Evolutionary conservation across 2,797 vertebrate genomes (phyloP).

Genomic region (Acestrorhynchus altus): DNA sequence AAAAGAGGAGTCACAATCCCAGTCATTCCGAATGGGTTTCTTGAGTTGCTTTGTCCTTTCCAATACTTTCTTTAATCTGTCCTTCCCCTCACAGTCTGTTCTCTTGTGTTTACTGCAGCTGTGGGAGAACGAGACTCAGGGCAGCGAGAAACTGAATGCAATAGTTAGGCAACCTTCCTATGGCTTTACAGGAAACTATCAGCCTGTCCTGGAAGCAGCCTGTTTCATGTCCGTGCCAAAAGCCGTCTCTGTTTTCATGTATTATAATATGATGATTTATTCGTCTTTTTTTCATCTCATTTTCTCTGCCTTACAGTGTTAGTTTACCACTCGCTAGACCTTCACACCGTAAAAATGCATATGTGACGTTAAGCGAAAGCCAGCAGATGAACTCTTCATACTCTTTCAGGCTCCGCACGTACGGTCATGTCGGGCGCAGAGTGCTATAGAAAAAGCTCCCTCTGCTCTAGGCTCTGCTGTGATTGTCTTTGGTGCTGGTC

Average conservation of each 20-base stretch:
- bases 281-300: conserved; percentile 5
- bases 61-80: conserved; percentile 8
- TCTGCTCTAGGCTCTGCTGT: conserved; percentile 58
- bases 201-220: conserved; percentile 44
- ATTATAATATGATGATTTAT: neutral
- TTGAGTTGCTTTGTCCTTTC: neutral
- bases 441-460: conserved; percentile 28
- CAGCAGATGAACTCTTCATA: conserved; percentile 9
- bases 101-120: conserved; percentile 29
- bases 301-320: neutral
- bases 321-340: neutral
- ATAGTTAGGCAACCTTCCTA: conserved; percentile 50
- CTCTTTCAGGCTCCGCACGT: conserved; percentile 55
- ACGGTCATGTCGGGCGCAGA: conserved; percentile 54
- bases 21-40: neutral
- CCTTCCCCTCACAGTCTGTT: conserved; percentile 19
- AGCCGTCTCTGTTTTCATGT: conserved; percentile 11
- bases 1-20: neutral
- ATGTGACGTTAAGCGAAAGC: conserved; percentile 10
- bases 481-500: conserved; percentile 66
- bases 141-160: conserved; percentile 35
- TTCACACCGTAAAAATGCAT: conserved; percentile 4
- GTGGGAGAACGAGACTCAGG: conserved; percentile 21
- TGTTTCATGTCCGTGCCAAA: conserved; percentile 43
- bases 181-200: conserved; percentile 52